Evolutionary conservation across 2,888 invertebrate species (phyloP).

Genomic region (Emmelina monodactyla): DNA sequence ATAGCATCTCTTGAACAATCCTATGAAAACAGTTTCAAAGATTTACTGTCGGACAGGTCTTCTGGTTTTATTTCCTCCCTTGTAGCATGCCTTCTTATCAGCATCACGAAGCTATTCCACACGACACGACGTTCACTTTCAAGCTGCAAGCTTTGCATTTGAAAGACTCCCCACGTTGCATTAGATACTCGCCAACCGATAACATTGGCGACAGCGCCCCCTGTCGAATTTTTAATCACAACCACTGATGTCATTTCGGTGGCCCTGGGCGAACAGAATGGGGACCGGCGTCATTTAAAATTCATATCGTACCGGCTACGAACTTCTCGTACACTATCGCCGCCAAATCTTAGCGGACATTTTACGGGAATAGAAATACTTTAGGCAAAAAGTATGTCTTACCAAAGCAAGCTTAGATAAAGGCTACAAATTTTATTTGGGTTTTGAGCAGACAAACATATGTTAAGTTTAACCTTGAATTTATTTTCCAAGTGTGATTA

Average conservation of each 20-base stretch:
- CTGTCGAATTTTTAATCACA: constrained; percentile 39
- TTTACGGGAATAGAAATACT: no score
- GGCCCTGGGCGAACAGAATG: constrained; percentile 21
- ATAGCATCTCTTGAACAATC: no score
- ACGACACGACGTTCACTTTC: background rate
- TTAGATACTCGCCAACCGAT: constrained; percentile 20
- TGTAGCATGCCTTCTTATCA: constrained; percentile 1
- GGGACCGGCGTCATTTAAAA: constrained; percentile 28
- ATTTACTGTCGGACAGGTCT: no score
- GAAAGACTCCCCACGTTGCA: background rate
- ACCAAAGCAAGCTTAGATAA: no score
- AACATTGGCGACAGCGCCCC: constrained; percentile 22
- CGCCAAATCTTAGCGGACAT: constrained; percentile 7
- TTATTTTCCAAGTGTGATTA: no score
- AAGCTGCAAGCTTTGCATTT: constrained; percentile 1
- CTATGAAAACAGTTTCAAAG: no score
- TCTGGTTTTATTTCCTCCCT: no score
- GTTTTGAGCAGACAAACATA: no score
- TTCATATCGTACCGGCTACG: constrained; percentile 26
- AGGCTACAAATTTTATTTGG: no score
- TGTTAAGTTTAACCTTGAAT: no score
- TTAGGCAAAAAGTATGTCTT: no score
- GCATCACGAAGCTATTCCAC: background rate
- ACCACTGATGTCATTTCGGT: constrained; percentile 28
- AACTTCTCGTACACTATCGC: constrained; percentile 5